These are phyloP conservation scores for Drosophila atroscutellata DNA, from an alignment of 2,888 invertebrate species.

Conservation along the genomic window DNA sequence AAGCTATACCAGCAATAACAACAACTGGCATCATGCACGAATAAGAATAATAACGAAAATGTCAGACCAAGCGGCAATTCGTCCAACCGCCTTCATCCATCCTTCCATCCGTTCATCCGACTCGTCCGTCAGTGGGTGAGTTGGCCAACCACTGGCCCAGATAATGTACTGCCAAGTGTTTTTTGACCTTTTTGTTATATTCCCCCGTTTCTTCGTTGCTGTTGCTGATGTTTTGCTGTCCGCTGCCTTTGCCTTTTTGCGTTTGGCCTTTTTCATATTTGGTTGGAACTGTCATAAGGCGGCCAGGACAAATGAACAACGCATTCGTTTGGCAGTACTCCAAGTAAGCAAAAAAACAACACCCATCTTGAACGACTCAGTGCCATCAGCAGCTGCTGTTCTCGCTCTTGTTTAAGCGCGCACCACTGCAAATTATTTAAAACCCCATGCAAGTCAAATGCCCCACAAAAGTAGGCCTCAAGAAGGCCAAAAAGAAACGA, in stretches of 20 bases:
- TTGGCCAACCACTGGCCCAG: constrained; percentile 70
- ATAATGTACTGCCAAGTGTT: constrained; percentile 80
- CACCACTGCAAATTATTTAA: constrained; percentile 57
- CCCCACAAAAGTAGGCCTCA: constrained; percentile 26
- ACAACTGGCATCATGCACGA: constrained; percentile 67
- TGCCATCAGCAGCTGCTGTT: constrained; percentile 51
- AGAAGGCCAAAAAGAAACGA: constrained; percentile 17
- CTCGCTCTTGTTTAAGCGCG: constrained; percentile 40
- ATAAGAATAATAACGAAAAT: constrained; percentile 78
- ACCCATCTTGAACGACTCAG: constrained; percentile 20
- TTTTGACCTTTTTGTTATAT: constrained; percentile 65
- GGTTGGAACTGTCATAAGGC: constrained; percentile 55
- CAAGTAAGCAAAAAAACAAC: constrained; percentile 16
- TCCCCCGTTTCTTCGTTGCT: constrained; percentile 17
- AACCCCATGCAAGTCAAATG: constrained; percentile 64
- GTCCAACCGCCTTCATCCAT: constrained; percentile 41
- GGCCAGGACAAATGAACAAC: constrained; percentile 37
- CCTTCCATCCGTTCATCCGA: constrained; percentile 16
- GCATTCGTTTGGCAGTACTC: constrained; percentile 46
- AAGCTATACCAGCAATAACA: constrained; percentile 32
- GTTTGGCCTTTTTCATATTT: constrained; percentile 54
- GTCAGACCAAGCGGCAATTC: constrained; percentile 65
- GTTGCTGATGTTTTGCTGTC: constrained; percentile 25
- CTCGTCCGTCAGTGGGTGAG: constrained; percentile 42
- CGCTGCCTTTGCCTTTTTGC: constrained; percentile 33